Conservation (phyloP, 2,888 invertebrate species). For the Pyrrhosoma nymphula region DNA sequence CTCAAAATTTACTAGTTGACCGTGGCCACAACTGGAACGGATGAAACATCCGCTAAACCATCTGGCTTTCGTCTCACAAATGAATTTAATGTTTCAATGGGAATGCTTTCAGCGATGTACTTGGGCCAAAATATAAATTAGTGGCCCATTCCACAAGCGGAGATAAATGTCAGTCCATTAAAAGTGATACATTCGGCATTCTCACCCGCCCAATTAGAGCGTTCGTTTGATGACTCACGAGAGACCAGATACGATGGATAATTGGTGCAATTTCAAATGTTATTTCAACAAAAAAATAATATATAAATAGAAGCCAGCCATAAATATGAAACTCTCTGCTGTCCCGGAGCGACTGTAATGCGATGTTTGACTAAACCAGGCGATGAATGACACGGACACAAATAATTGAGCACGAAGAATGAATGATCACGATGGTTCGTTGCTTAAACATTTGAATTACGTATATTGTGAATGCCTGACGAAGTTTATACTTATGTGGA, state of each 20-base stretch:
- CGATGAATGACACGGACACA: not conserved
- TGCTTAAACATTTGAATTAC: too few species aligned
- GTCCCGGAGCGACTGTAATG: not conserved
- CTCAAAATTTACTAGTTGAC: not conserved
- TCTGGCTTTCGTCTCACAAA: slow-evolving; percentile 1
- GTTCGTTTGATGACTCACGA: not conserved
- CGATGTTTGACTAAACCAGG: not conserved
- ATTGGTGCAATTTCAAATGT: not conserved
- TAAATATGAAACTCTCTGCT: not conserved
- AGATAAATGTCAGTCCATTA: slow-evolving; percentile 1
- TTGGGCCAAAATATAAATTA: not conserved
- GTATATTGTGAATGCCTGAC: too few species aligned
- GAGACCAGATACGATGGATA: not conserved
- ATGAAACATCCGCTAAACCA: not conserved
- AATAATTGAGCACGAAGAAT: not conserved
- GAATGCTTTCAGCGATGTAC: not conserved
- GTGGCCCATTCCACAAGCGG: not conserved
- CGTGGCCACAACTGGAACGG: not conserved
- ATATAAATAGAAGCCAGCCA: not conserved
- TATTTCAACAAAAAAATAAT: not conserved
- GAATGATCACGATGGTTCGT: too few species aligned
- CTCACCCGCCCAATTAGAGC: not conserved
- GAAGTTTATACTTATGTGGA: too few species aligned
- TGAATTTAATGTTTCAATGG: not conserved
- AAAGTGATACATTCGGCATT: not conserved